Evolutionary conservation across 2,888 invertebrate genomes (phyloP).

Genomic region (Drosophila vallismaia): DNA sequence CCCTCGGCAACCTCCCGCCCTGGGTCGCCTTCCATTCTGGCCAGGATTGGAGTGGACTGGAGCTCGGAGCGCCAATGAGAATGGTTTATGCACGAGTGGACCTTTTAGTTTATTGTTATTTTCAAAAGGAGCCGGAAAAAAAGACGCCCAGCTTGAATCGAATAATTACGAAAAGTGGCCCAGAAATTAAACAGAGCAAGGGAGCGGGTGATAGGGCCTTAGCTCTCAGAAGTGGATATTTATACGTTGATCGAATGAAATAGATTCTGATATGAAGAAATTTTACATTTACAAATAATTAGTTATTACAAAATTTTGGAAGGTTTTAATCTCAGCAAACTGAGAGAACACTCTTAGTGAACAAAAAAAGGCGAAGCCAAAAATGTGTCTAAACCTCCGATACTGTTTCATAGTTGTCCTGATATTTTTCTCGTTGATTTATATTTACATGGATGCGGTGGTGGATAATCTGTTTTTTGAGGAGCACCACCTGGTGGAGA

Average conservation of each 20-base stretch:
- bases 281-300: too few species aligned
- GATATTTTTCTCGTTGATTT: constrained; percentile 6
- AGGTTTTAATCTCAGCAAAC: neutral
- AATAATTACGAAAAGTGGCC: constrained; percentile 47
- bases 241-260: neutral
- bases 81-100: constrained; percentile 77
- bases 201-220: neutral
- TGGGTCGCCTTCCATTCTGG: constrained; percentile 7
- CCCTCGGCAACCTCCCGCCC: constrained; percentile 34
- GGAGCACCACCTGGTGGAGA: constrained; percentile 1
- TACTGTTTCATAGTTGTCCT: constrained; percentile 2
- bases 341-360: neutral
- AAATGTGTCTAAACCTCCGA: constrained; percentile 6
- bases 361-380: neutral
- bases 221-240: neutral
- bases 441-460: constrained; percentile 5
- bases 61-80: constrained; percentile 48
- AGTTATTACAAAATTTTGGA: too few species aligned
- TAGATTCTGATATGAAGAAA: too few species aligned
- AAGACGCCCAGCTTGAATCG: constrained; percentile 49
- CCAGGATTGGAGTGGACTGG: constrained; percentile 41
- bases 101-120: constrained; percentile 77
- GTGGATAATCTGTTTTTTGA: constrained; percentile 8
- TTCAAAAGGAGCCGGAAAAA: constrained; percentile 46
- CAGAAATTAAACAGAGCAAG: constrained; percentile 5